Base-by-base conservation (phyloP, 2,888 invertebrate species). In the Ephialtes manifestator region DNA sequence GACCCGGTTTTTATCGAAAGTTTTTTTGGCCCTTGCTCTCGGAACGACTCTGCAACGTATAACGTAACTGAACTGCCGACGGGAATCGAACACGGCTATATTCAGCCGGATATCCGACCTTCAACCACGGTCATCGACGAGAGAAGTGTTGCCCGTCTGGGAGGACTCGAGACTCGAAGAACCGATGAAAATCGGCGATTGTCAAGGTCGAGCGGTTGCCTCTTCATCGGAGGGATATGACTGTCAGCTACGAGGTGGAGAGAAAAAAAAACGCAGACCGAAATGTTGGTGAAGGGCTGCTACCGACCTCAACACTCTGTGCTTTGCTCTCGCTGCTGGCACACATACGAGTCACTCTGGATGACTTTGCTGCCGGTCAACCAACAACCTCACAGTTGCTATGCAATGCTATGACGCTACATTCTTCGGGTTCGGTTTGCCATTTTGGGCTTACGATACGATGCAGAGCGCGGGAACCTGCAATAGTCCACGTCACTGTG, bases 371-470 rank as follows among this genome's bases (percentile, higher is more conserved):
- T 88, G 88, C 86, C 90, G 90, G 91, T 92, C 92, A 92, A 92
- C 92, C 91, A 91, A 88, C 88, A 65, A 78, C 81, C 68, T 71
- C 58, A 91, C 91, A 91, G 90, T 92, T 93, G 93, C 93, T 91
- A 91, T 91, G 92, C 93, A 92, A 92, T 93, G 93, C 89, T 92
- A 93, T 93, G 93, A 93, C 93, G 92, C 67, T 92, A 90, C 89
- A 87, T 89, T 90, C 89, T 89, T 90, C 88, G 90, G 87, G 90
- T 92, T 90, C 90, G 89, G 91, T 90, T 92, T 91, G 93, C 93
- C 92, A 91, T 92, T 93, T 93, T 65, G 67, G 58, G 72, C 71
- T 83, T 60, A 58, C 63, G 51, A 39, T 71, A 35, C 35, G 76
- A 65, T 58, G 48, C 72, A 35, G 28, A 81, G 48, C 43, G 63